Base-by-base conservation (phyloP, 2,113 vertebrate species). In the Cyanistes caeruleus region DNA sequence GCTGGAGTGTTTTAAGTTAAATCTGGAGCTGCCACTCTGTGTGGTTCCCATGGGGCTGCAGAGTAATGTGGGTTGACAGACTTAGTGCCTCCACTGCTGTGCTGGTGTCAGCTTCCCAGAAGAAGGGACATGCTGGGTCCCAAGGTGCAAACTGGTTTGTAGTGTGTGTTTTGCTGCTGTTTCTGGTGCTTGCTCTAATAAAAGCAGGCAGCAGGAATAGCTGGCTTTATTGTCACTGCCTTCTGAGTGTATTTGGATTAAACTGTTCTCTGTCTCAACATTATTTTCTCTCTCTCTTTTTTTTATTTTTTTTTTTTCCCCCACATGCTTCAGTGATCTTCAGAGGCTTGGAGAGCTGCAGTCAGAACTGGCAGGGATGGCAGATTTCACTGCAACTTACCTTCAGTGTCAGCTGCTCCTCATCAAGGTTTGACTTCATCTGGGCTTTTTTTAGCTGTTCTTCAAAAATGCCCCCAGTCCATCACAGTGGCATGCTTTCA, bases 371-470 rank as follows among this genome's bases (percentile, higher is more conserved):
- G 99, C 99, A 8, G 99, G 99, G 75, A 98, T 99, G 43, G 99
- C 99, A 8, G 99, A 99, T 90, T 99, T 99, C 97, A 99, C 98
- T 18, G 99, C 99, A 6, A 98, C 99, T 5, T 99, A 99, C 95
- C 98, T 99, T 78, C 99, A 95, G 91, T 99, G 99, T 96, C 99
- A 99, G 56, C 98, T 99, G 68, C 98, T 99, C 82, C 99, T 99
- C 37, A 98, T 98, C 97, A 99, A 99, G 98, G 99, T 99, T 70
- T 64, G 95, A 43, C 44, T 95, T 95, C 39, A 14, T 48, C 48
- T 41, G 16, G 13, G 11, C 5, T 18, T 58, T 68, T 44, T 44
- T 24, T 75, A 44, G 44, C 8, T 72, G 8, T 53, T 75, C 75
- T 83, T 77, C 35, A 69, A 9, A 91, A 65, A 24, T 22, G 15